Percentiles rank a stretch among this genome's conserved stretches.
Conservation (phyloP, 2,797 vertebrate species). For the Sebastes kiyomatsui region DNA sequence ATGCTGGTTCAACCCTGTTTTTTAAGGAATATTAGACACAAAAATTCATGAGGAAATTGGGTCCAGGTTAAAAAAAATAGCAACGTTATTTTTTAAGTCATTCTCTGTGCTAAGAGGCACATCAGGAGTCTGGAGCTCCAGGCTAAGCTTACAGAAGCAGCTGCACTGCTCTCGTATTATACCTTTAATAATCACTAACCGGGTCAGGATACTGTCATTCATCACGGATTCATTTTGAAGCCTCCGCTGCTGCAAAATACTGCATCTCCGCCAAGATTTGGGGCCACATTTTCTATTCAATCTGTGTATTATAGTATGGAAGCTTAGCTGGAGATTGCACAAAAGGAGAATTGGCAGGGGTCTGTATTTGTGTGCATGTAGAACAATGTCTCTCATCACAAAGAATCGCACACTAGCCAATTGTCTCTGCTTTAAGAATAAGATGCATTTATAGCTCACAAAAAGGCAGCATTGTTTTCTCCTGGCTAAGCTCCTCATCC, state of each 20-base stretch:
- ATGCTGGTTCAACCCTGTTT: no score
- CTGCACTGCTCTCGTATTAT: slow-evolving; percentile 38
- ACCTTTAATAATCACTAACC: slow-evolving; percentile 67
- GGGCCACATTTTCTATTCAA: slow-evolving; percentile 48
- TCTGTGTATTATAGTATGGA: slow-evolving; percentile 42
- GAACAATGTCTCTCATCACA: slow-evolving; percentile 66
- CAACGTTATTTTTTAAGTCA: background rate
- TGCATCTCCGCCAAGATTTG: slow-evolving; percentile 38
- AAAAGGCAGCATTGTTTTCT: slow-evolving; percentile 46
- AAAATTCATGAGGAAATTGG: no score
- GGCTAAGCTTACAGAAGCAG: slow-evolving; percentile 34
- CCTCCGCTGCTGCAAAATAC: slow-evolving; percentile 28
- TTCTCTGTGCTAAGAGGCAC: background rate
- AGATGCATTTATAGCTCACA: slow-evolving; percentile 49
- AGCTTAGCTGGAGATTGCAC: slow-evolving; percentile 56
- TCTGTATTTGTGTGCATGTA: slow-evolving; percentile 53
- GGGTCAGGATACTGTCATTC: slow-evolving; percentile 54
- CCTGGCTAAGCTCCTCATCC: slow-evolving; percentile 47
- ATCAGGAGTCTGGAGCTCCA: slow-evolving; percentile 4
- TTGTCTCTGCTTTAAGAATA: slow-evolving; percentile 61
- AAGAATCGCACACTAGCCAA: slow-evolving; percentile 52
- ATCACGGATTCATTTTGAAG: slow-evolving; percentile 52
- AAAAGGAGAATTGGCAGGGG: slow-evolving; percentile 55
- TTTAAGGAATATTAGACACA: no score
- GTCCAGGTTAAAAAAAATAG: background rate